Evolutionary conservation across 2,888 invertebrate species (phyloP).

Genomic region (Himalopsyche anomala): DNA sequence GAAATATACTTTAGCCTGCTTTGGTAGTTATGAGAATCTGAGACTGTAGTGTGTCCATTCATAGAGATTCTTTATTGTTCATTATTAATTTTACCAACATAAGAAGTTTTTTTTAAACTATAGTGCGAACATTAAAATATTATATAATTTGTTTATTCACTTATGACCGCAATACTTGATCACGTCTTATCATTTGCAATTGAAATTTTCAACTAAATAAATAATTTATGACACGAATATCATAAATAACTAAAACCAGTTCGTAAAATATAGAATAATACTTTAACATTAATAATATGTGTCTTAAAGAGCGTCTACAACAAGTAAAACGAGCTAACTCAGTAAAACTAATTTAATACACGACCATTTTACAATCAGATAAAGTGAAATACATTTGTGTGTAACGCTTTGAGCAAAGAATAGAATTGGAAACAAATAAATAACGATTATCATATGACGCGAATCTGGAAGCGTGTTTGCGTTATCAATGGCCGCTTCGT

Average conservation of each 20-base stretch:
- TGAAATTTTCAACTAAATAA: not conserved
- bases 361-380: constrained; percentile 11
- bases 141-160: too few relatives aligned
- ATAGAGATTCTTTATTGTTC: too few relatives aligned
- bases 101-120: too few relatives aligned
- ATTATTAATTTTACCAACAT: too few relatives aligned
- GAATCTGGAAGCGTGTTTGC: constrained; percentile 16
- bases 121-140: too few relatives aligned
- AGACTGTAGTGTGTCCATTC: too few relatives aligned
- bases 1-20: too few relatives aligned
- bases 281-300: not conserved
- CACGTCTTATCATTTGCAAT: not conserved
- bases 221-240: not conserved
- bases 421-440: constrained; percentile 30
- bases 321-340: constrained; percentile 16
- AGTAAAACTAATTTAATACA: constrained; percentile 30
- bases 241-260: not conserved
- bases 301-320: not conserved
- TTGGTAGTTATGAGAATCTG: too few relatives aligned
- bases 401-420: constrained; percentile 26
- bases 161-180: not conserved
- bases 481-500: constrained; percentile 8
- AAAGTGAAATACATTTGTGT: not conserved
- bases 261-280: not conserved
- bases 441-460: constrained; percentile 26